Conservation (phyloP, 2,797 vertebrate species). For the Octomys mimax region DNA sequence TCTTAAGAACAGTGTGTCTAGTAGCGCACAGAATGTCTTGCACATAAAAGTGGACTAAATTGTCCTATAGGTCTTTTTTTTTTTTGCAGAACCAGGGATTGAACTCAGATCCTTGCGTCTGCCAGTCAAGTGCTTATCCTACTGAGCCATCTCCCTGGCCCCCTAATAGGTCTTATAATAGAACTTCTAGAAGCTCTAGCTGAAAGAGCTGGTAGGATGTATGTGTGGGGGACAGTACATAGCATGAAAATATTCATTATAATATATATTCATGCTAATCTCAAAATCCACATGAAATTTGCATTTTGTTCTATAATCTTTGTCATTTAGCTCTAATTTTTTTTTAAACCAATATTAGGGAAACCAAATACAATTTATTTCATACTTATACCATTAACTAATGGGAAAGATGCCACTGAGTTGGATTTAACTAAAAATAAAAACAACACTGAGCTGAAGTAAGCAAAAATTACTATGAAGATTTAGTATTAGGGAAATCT, state of each 20-base stretch:
- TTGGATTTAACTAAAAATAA: background rate
- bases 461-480: constrained; percentile 28
- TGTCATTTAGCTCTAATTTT: background rate
- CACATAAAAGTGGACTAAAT: background rate
- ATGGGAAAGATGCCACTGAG: constrained; percentile 7
- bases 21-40: background rate
- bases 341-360: constrained; percentile 11
- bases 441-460: background rate
- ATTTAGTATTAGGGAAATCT: background rate
- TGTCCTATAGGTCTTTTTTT: background rate
- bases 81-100: no score
- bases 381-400: constrained; percentile 4
- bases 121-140: no score
- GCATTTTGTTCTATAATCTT: background rate
- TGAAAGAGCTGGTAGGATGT: background rate
- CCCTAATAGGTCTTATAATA: background rate
- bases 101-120: no score
- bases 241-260: background rate
- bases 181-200: background rate
- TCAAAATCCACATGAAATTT: constrained; percentile 28
- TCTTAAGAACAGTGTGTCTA: background rate
- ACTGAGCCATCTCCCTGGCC: no score
- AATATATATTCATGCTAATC: constrained; percentile 28
- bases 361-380: constrained; percentile 30
- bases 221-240: background rate